phyloP scores from a whole-genome alignment of 1,140 invertebrate species.

The Drosophila ambigua region DNA sequence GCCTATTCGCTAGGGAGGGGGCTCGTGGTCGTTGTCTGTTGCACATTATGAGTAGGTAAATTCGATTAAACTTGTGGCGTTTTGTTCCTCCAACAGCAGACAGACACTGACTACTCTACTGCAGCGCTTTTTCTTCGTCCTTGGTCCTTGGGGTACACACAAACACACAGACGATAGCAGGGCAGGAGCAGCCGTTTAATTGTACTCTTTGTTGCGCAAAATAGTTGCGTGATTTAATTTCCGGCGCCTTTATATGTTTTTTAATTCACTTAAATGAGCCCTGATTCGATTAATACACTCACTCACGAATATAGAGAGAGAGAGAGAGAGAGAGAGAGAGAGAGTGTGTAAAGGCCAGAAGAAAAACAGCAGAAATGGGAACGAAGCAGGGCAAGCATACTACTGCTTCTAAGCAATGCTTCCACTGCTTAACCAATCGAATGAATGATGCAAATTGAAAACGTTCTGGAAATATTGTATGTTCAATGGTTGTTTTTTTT shows the following conservation, averaged over 20 bases:
- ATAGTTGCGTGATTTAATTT: conserved; percentile 82
- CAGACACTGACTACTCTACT: not conserved
- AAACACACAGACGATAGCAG: conserved; percentile 9
- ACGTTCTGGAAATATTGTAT: too few species aligned
- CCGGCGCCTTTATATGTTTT: conserved; percentile 71
- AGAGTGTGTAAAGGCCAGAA: too few species aligned
- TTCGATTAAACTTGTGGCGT: conserved; percentile 83
- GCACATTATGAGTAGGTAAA: conserved; percentile 82
- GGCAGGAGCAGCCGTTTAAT: conserved; percentile 56
- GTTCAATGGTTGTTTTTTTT: too few species aligned
- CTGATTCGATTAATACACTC: conserved; percentile 60
- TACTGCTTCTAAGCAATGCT: too few species aligned
- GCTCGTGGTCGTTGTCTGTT: conserved; percentile 65
- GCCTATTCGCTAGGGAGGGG: not conserved
- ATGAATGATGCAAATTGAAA: too few species aligned
- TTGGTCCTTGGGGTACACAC: conserved; percentile 8
- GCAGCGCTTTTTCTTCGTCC: conserved; percentile 24
- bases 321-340: conserved; percentile 15
- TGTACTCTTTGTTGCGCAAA: conserved; percentile 77
- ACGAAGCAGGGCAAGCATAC: too few species aligned
- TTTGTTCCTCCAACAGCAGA: conserved; percentile 35
- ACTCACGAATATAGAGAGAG: not conserved
- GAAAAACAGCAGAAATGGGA: conserved; percentile 1
- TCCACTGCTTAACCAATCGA: too few species aligned
- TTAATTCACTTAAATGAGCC: conserved; percentile 70